Conservation (phyloP, 2,797 vertebrate species). For the Phrynocephalus guinanensis region DNA sequence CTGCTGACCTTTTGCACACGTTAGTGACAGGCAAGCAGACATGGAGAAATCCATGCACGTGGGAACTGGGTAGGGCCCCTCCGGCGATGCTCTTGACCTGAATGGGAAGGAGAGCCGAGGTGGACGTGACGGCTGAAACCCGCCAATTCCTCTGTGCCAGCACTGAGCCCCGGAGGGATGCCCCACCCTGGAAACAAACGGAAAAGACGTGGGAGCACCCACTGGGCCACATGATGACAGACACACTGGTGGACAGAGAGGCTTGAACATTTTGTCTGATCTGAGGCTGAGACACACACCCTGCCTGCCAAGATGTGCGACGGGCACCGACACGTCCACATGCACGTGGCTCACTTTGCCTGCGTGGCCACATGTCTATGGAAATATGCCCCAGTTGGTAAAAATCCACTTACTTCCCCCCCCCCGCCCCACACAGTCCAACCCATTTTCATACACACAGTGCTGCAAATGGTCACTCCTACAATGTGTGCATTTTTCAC, state of each 20-base stretch:
- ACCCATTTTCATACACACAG: no score
- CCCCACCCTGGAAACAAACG: constrained; percentile 1
- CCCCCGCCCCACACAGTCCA: background rate
- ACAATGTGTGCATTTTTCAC: background rate
- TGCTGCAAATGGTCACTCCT: background rate
- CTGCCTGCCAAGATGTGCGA: no score
- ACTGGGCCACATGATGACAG: background rate
- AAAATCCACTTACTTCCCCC: background rate
- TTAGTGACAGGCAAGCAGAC: background rate
- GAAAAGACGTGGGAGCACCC: constrained; percentile 2
- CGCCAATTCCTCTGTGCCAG: background rate
- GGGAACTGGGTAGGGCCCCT: background rate
- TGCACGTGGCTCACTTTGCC: background rate
- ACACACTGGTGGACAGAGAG: constrained; percentile 6
- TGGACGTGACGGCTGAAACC: background rate
- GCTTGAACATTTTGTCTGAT: background rate
- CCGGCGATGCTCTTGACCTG: background rate
- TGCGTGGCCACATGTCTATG: background rate
- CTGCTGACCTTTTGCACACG: background rate
- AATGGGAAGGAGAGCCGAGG: background rate
- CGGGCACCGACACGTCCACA: background rate
- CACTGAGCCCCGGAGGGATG: background rate
- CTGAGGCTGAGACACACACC: background rate
- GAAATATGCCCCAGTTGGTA: background rate
- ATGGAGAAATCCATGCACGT: constrained; percentile 28